Conservation (phyloP, 2,888 invertebrate species). For the Hartigia nigra region DNA sequence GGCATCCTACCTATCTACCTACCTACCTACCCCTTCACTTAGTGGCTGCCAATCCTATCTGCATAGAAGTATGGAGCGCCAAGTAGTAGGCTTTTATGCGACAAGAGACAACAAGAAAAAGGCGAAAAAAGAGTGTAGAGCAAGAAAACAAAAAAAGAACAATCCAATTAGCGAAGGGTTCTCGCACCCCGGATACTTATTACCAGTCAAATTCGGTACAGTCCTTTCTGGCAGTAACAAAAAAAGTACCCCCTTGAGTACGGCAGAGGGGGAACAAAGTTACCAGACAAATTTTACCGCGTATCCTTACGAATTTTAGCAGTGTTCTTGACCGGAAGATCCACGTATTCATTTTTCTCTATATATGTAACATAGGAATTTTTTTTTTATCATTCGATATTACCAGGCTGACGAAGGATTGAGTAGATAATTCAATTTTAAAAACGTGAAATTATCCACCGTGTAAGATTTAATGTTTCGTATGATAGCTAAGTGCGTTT, state of each 20-base stretch:
- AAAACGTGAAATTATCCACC: background rate
- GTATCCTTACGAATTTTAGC: background rate
- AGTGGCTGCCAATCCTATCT: background rate
- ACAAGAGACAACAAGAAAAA: background rate
- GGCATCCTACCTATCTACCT: background rate
- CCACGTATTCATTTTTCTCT: no score
- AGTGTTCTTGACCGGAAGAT: background rate
- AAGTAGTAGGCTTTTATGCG: background rate
- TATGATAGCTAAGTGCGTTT: background rate
- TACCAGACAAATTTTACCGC: background rate
- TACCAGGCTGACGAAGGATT: background rate
- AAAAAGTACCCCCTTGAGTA: background rate
- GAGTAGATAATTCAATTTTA: background rate
- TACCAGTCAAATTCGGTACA: background rate
- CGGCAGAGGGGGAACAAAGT: background rate
- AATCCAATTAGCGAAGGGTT: slow-evolving; percentile 12
- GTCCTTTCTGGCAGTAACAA: background rate
- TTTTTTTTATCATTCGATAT: background rate
- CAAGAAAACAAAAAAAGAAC: slow-evolving; percentile 1
- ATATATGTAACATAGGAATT: no score
- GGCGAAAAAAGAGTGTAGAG: background rate
- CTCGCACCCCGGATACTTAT: background rate
- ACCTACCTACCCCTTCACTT: background rate
- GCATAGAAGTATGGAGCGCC: background rate
- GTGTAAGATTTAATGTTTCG: background rate